These are phyloP conservation scores for Echinops telfairi DNA, from an alignment of 2,113 vertebrate genomes.

Conservation along the genomic window DNA sequence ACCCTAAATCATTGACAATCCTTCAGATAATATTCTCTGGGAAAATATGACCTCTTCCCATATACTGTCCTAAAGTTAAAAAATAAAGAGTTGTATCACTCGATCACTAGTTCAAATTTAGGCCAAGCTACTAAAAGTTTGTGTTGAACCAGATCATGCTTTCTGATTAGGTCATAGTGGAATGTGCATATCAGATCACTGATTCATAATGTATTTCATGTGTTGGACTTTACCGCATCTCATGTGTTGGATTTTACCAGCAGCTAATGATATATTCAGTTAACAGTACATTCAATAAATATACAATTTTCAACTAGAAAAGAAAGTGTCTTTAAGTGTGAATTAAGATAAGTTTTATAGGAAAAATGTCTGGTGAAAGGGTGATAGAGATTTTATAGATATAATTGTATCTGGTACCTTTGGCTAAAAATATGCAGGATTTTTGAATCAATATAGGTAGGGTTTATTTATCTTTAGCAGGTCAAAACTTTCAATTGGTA, in stretches of 20 bases:
- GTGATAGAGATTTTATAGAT: not conserved
- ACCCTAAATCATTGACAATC: not conserved
- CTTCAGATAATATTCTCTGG: not conserved
- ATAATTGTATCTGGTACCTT: not conserved
- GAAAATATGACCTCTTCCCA: not conserved
- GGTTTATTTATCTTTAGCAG: not conserved
- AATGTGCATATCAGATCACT: not conserved
- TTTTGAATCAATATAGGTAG: not conserved
- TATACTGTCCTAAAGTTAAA: not conserved
- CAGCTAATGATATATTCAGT: not conserved
- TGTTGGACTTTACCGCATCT: not conserved
- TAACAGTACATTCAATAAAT: not conserved
- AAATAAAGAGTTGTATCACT: not conserved
- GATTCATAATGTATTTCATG: not conserved
- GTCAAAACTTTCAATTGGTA: not conserved
- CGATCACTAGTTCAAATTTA: slow-evolving; percentile 43
- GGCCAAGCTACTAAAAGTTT: not conserved
- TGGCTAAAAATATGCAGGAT: not conserved
- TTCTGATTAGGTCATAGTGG: slow-evolving; percentile 49
- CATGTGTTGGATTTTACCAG: not conserved
- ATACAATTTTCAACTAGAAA: not conserved
- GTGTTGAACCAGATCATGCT: not conserved
- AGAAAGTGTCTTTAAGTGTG: not conserved
- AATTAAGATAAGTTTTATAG: not conserved
- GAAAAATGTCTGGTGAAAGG: not conserved